Evolutionary conservation across 1,140 invertebrate species (phyloP).

Genomic region (Maconellicoccus hirsutus): DNA sequence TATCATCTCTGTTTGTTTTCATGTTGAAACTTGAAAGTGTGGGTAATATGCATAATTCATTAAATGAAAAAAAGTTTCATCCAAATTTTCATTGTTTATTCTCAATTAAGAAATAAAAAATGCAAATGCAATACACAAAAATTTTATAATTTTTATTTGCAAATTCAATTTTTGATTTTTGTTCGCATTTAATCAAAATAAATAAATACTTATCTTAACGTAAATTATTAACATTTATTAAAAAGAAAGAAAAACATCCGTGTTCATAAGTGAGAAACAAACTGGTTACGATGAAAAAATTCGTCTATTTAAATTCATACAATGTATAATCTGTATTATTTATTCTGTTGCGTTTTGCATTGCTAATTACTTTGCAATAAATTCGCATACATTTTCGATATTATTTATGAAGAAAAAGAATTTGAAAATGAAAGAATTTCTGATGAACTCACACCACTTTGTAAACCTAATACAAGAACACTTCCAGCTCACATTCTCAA

Average conservation of each 20-base stretch:
- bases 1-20: no score
- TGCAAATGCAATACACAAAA: not conserved
- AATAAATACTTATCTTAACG: conserved; percentile 9
- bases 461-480: no score
- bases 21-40: no score
- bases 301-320: not conserved
- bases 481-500: no score
- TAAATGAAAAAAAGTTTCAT: no score
- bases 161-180: not conserved
- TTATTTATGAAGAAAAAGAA: no score
- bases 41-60: no score
- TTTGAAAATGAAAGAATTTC: no score
- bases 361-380: no score
- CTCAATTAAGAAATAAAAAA: not conserved
- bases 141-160: not conserved
- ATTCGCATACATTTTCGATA: no score
- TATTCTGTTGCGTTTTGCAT: no score
- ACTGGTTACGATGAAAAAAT: not conserved
- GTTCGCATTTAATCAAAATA: not conserved
- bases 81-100: not conserved
- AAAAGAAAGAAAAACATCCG: not conserved
- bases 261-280: not conserved
- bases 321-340: not conserved
- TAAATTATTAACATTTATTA: not conserved
- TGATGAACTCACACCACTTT: no score